These are phyloP conservation scores for Spatula clypeata DNA, from an alignment of 2,797 vertebrate species.

Conservation along the genomic window DNA sequence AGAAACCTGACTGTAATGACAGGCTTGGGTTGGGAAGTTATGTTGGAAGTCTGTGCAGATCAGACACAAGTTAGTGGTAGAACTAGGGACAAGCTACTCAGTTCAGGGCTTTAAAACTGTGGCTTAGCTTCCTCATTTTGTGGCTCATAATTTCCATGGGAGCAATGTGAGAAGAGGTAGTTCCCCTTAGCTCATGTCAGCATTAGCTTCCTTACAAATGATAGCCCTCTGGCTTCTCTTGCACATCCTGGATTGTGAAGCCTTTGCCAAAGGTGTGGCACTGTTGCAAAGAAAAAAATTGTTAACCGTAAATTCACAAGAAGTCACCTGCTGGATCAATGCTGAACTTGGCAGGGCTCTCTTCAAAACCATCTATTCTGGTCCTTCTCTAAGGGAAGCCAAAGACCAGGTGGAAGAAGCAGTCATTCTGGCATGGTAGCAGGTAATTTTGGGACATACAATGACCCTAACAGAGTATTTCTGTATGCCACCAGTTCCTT, in stretches of 20 bases:
- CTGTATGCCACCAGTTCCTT: background rate
- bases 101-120: background rate
- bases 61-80: background rate
- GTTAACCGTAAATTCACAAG: background rate
- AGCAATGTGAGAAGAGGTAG: background rate
- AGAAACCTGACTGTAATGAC: background rate
- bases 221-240: background rate
- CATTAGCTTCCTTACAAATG: background rate
- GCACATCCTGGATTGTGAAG: background rate
- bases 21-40: background rate
- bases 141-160: background rate
- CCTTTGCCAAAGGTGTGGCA: background rate
- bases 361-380: background rate
- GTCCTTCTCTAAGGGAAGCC: background rate
- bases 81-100: background rate
- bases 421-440: background rate
- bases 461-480: background rate
- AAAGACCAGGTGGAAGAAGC: background rate
- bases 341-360: background rate
- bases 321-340: background rate
- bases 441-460: background rate
- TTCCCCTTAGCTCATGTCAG: no score
- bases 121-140: background rate
- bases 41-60: background rate
- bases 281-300: background rate